Base-by-base conservation (phyloP, 92 coral and sea anemone species). In the Palythoa caribaeorum region DNA sequence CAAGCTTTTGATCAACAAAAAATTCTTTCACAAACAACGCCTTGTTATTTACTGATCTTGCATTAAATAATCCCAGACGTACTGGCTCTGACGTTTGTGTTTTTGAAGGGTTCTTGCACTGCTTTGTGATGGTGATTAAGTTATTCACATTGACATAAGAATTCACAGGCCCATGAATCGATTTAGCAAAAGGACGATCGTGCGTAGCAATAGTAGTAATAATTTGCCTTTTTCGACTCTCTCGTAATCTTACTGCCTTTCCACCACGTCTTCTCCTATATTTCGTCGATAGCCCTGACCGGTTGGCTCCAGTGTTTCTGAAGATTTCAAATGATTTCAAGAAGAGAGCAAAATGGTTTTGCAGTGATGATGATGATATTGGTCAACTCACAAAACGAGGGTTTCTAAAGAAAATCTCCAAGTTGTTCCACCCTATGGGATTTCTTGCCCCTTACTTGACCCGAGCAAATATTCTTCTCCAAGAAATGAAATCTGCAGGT, bases 401-500 rank as follows among this genome's bases (percentile, higher is more conserved):
- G 73, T 69, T 69, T 69, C 73, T 69, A 69, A 69, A 69, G 7
- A 69, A 69, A 69, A 69, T 20, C 38, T 69, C 7, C 73, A 69
- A 69, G 73, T 69, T 4, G 39, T 69, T 69, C 39, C 38, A 69
- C 73, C 73, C 73, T 5, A 38, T 73, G 54, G 78, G 78, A 73
- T 73, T 44, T 73, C 78, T 73, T 4, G 78, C 78, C 35, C 92
- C 90, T 76, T 92, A 83, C 73, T 60, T 81, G 16, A 87, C 89
- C 66, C 87, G 90, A 50, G 92, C 94, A 75, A 92, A n/a, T n/a
- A n/a, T n/a, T n/a, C n/a, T n/a, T n/a, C n/a, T n/a, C n/a, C n/a
- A n/a, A 55, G 94, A 92, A 17, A 66, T 89, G 86, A 86, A 91
- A 91, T 65, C 84, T 20, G 84, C 87, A 37, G 94, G 94, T 28